A percentile compares a stretch with the other conserved stretches of the same genome.
Evolutionary conservation across 2,113 vertebrate species (phyloP).

Genomic region (Burhinus bistriatus): DNA sequence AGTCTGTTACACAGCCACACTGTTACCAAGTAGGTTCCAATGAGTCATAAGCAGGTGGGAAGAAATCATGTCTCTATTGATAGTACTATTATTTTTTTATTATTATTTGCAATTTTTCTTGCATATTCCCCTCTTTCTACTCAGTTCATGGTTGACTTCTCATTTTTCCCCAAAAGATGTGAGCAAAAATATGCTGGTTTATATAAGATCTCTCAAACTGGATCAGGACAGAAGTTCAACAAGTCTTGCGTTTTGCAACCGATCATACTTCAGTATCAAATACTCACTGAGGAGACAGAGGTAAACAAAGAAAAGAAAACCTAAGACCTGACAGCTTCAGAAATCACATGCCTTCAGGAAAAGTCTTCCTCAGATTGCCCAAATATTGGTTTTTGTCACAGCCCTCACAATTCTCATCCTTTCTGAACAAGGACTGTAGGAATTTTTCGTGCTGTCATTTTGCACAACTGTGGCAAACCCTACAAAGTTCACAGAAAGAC

Average conservation of each 20-base stretch:
- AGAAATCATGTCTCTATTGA: constrained; percentile 15
- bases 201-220: not conserved
- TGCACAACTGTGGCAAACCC: not conserved
- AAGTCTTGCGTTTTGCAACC: not conserved
- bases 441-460: not conserved
- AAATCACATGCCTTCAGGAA: not conserved
- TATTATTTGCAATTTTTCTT: not conserved
- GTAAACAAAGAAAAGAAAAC: not conserved
- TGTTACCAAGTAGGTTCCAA: not conserved
- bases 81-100: not conserved
- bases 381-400: not conserved
- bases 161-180: not conserved
- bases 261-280: not conserved
- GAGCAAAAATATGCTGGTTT: not conserved
- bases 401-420: not conserved
- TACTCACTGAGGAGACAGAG: not conserved
- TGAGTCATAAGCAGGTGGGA: constrained; percentile 22
- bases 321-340: not conserved
- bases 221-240: not conserved
- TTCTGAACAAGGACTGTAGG: not conserved
- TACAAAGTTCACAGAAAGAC: not conserved
- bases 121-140: not conserved
- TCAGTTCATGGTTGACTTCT: not conserved
- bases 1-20: not conserved
- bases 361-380: not conserved